Evolutionary conservation across 2,113 vertebrate genomes (phyloP).

Genomic region (Hippocampus zosterae): DNA sequence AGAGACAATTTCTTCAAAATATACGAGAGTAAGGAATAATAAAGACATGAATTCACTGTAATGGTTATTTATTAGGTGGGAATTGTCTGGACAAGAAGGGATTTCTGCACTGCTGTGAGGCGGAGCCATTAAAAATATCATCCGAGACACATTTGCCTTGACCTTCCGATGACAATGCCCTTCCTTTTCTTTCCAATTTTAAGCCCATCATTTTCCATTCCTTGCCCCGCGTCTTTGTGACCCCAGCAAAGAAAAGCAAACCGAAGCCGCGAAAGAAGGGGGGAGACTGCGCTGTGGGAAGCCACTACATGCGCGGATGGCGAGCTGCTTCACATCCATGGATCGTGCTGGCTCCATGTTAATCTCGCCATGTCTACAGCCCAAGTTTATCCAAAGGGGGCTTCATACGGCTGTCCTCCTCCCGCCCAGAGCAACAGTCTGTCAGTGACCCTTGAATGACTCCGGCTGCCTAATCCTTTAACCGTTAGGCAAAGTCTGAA

Average conservation of each 20-base stretch:
- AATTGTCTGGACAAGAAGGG: conserved; percentile 36
- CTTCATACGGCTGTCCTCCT: conserved; percentile 32
- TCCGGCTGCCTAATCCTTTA: conserved; percentile 56
- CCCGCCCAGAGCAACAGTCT: conserved; percentile 39
- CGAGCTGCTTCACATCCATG: conserved; percentile 22
- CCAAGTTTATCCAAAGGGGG: conserved; percentile 62
- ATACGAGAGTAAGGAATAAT: too few relatives aligned
- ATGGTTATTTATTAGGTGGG: conserved; percentile 24
- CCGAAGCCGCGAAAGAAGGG: conserved; percentile 32
- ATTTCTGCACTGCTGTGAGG: conserved; percentile 32
- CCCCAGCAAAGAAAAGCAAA: conserved; percentile 52
- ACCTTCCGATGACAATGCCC: conserved; percentile 73
- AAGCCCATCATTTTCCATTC: conserved; percentile 48
- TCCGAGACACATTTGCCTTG: conserved; percentile 45
- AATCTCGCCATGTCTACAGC: conserved; percentile 65
- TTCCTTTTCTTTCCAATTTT: conserved; percentile 59
- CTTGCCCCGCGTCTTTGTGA: conserved; percentile 30
- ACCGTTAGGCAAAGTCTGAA: conserved; percentile 62
- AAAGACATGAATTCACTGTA: too few relatives aligned
- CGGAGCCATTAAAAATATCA: conserved; percentile 42
- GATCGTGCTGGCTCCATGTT: conserved; percentile 68
- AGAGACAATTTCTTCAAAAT: not conserved
- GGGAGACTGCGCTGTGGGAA: conserved; percentile 35
- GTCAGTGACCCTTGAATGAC: conserved; percentile 61
- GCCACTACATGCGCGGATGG: conserved; percentile 12